phyloP scores from a whole-genome alignment of 2,888 invertebrate genomes.

The Hesperia comma region DNA sequence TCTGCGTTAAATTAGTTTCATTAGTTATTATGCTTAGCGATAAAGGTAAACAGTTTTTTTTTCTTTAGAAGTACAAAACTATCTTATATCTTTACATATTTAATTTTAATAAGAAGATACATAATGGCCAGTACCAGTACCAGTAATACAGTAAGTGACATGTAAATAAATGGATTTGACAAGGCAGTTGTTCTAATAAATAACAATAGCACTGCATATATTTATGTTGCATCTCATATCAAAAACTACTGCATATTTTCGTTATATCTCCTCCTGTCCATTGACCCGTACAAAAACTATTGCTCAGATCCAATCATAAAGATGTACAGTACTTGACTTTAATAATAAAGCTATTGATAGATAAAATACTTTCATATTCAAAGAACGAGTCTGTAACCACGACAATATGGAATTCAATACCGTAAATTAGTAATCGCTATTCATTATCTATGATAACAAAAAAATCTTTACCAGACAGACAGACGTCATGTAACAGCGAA shows the following conservation, averaged over 20 bases:
- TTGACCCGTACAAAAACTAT: neutral
- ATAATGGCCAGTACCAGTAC: too few relatives aligned
- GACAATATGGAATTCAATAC: conserved; percentile 13
- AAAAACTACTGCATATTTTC: too few relatives aligned
- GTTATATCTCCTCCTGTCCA: neutral
- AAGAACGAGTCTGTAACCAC: conserved; percentile 7
- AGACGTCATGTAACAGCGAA: neutral
- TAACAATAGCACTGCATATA: too few relatives aligned
- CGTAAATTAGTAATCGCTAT: conserved; percentile 21
- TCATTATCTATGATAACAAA: conserved; percentile 23
- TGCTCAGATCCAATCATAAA: neutral
- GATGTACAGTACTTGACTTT: conserved; percentile 3
- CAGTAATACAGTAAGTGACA: too few relatives aligned
- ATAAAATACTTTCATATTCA: neutral
- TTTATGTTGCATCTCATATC: too few relatives aligned
- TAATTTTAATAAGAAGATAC: too few relatives aligned
- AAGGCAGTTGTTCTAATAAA: too few relatives aligned
- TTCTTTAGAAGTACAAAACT: too few relatives aligned
- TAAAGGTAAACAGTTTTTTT: too few relatives aligned
- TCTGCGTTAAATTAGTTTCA: neutral
- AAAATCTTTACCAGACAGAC: conserved; percentile 17
- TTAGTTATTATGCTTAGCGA: neutral
- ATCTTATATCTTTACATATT: too few relatives aligned
- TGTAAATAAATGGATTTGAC: too few relatives aligned
- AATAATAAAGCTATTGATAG: conserved; percentile 9